Evolutionary conservation across 2,113 vertebrate genomes (phyloP), one percentile per base, ranked within the genome.

Genomic region (Colossoma macropomum): DNA sequence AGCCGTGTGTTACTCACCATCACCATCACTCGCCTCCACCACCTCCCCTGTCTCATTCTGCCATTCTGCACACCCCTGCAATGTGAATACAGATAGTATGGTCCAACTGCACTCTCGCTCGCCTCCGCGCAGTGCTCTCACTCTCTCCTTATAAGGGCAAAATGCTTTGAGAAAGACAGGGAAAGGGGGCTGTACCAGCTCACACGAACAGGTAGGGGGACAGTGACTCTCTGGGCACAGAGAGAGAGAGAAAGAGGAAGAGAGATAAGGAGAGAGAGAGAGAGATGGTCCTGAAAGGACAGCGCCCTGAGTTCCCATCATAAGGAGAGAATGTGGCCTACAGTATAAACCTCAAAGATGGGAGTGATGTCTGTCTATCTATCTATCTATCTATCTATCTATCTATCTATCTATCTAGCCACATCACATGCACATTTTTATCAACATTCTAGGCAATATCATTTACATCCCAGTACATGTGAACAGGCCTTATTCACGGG

Each of bases 131-230:
- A 23, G 91, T 80, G 81, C 79, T 85, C 86, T 89, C 87, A 85
- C 90, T 93, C 93, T 92, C 92, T 93, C 94, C 94, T 94, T 95
- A 94, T 95, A 95, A 94, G 94, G 94, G 89, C 92, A 95, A 94
- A 95, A 95, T 92, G 82, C 93, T 94, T 92, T 93, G 93, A 93
- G 89, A 92, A 91, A 91, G 89, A 90, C 89, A 89, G 82, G 82
- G 86, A 86, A 87, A 86, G 75, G 88, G 86, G 93, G 89, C 87
- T 63, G 89, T 91, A 92, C 92, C 92, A 94, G 91, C 70, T 73
- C 60, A 76, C 79, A 63, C 85, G 87, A 84, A 89, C 92, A 94
- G 92, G 92, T 92, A 91, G 92, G 92, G 90, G 89, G 89, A 89
- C 86, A 70, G 84, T 45, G 59, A 86, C 81, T 89, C 62, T 32